Conservation (phyloP, 2,797 vertebrate genomes). For the Dipus sagitta region DNA sequence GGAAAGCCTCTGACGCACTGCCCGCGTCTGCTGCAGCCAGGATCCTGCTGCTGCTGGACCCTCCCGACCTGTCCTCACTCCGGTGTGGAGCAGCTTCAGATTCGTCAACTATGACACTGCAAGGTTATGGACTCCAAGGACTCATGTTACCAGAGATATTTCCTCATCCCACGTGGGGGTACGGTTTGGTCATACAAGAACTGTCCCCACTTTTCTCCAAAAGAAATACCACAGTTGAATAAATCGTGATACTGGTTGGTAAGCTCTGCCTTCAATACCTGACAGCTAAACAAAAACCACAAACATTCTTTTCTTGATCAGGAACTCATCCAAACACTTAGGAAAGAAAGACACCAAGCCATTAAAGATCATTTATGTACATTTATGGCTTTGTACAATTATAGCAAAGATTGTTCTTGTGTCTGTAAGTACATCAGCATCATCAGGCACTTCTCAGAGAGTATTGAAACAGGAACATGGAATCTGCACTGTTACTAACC, state of each 20-base stretch:
- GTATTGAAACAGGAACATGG: conserved; percentile 85
- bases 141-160: background rate
- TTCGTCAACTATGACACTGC: background rate
- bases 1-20: background rate
- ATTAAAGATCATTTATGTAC: conserved; percentile 93
- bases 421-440: conserved; percentile 89
- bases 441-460: conserved; percentile 91
- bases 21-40: background rate
- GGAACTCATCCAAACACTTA: conserved; percentile 79
- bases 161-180: background rate
- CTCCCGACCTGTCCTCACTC: background rate
- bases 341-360: conserved; percentile 87
- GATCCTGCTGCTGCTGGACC: background rate
- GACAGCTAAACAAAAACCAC: background rate
- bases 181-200: background rate
- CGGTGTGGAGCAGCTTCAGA: background rate
- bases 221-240: conserved; percentile 52
- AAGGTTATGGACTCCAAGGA: background rate
- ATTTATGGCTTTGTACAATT: conserved; percentile 95
- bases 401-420: conserved; percentile 92
- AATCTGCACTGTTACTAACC: conserved; percentile 84
- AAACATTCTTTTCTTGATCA: conserved; percentile 76
- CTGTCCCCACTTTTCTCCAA: background rate
- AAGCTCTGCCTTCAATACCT: background rate
- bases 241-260: background rate